phyloP scores from a whole-genome alignment of 2,888 invertebrate species.

The Athalia rosae region DNA sequence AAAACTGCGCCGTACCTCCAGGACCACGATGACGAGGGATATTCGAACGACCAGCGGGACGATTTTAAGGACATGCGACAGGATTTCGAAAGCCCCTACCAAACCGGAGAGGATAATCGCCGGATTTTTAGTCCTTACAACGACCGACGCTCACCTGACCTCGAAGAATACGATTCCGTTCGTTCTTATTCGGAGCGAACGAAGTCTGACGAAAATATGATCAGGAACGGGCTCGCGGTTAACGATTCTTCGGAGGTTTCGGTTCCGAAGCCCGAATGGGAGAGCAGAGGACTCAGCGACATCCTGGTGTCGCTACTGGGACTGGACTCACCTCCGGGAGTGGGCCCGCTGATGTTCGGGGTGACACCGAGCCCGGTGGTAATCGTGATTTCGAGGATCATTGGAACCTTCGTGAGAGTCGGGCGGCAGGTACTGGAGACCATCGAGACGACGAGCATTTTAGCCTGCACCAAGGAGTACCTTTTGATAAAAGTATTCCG shows the following conservation, averaged over 20 bases:
- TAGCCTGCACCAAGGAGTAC: conserved; percentile 57
- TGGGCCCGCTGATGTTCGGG: conserved; percentile 8
- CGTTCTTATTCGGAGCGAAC: no score
- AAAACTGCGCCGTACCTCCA: not conserved
- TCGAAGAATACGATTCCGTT: not conserved
- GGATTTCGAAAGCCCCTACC: not conserved
- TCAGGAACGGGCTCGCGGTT: no score
- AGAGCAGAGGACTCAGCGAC: conserved; percentile 1
- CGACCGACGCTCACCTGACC: no score
- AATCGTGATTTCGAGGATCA: conserved; percentile 46
- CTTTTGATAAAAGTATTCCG: conserved; percentile 47
- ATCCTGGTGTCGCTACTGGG: conserved; percentile 23
- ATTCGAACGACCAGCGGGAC: not conserved
- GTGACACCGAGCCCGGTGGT: conserved; percentile 30
- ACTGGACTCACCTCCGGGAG: not conserved
- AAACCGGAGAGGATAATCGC: not conserved
- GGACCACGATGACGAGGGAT: not conserved
- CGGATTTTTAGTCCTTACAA: not conserved
- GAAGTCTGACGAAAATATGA: no score
- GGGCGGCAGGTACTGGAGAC: conserved; percentile 48
- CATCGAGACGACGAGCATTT: conserved; percentile 53
- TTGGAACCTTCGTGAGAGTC: conserved; percentile 50
- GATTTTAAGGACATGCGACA: no score
- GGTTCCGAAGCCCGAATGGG: no score
- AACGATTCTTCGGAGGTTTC: no score